Base-by-base conservation (phyloP, 2,888 invertebrate species). In the Romanomermis culicivorax region DNA sequence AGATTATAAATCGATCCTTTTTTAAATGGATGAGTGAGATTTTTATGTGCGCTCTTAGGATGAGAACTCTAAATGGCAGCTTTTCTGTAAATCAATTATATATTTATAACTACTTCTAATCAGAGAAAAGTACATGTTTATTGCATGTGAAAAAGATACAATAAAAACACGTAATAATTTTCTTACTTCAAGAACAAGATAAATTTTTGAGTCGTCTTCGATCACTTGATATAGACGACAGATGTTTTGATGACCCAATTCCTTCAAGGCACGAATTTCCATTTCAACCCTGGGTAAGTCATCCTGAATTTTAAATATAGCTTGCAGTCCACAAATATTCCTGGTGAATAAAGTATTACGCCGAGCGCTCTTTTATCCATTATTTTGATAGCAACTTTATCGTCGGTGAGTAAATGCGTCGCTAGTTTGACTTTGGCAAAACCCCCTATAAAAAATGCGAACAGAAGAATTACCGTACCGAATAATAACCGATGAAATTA, bases 361-460 rank as follows among this genome's bases (percentile, higher is more conserved):
- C 82, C 82, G 52, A 84, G 70, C 50, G 75, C 71, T 51, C 73
- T 72, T 70, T 84, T 84, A 64, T 83, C 80, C 78, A 85, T 82
- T 53, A 83, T 81, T 72, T 84, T 84, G 57, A 84, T 78, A 48
- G 84, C 84, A 53, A 83, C 83, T 69, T 80, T 81, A 67, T 83
- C 81, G 36, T 81, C 81, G 51, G 83, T 83, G n/a, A 80, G 74
- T 53, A 79, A 64, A 70, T 85, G 84, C 14, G 79, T 81, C 7
- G 79, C 83, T 53, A 82, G 71, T 67, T 82, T 81, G 11, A 84
- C 83, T 75, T 83, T 83, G 2, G 81, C 83, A 70, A 84, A 83
- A 51, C 83, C 83, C 57, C 83, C 82, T 69, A 76, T 74, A 61
- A 56, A 26, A 54, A 56, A 53, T 17, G 7, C 36, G 17, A 36